A percentile compares a stretch with the other conserved stretches of the same genome.
phyloP scores from a whole-genome alignment of 2,113 vertebrate species.

The Glaucidium brasilianum region DNA sequence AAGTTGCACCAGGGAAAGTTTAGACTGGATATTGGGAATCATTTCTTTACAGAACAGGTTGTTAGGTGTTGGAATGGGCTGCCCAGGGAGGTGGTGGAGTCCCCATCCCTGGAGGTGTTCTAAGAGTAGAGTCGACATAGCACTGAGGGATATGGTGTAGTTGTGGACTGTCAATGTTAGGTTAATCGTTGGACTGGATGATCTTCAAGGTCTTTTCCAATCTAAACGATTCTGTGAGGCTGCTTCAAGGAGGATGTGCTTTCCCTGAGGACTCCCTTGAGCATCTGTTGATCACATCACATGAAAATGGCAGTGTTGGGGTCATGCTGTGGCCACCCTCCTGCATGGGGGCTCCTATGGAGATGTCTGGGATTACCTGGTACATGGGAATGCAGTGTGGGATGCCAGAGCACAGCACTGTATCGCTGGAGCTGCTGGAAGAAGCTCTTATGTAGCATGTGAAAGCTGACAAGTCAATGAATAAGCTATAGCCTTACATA shows the following conservation, averaged over 20 bases:
- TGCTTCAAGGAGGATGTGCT: not conserved
- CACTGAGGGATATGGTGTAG: too few species aligned
- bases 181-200: too few species aligned
- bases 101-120: too few species aligned
- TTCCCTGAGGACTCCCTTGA: not conserved
- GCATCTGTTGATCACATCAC: not conserved
- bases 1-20: too few species aligned
- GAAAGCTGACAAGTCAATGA: not conserved
- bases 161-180: too few species aligned
- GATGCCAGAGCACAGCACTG: not conserved
- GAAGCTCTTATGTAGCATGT: accelerated
- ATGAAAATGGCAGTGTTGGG: accelerated
- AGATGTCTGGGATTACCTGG: not conserved
- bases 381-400: accelerated
- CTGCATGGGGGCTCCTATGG: accelerated
- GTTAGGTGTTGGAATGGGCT: too few species aligned
- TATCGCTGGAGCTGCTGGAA: not conserved
- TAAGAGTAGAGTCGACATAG: too few species aligned
- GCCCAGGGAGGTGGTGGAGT: too few species aligned
- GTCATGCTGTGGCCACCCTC: accelerated
- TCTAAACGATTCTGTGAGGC: not conserved
- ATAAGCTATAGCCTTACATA: not conserved
- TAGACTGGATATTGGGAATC: too few species aligned
- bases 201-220: too few species aligned
- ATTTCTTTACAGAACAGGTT: too few species aligned